Evolutionary conservation across 2,888 invertebrate genomes (phyloP).

Genomic region (Adelognathus sp.): DNA sequence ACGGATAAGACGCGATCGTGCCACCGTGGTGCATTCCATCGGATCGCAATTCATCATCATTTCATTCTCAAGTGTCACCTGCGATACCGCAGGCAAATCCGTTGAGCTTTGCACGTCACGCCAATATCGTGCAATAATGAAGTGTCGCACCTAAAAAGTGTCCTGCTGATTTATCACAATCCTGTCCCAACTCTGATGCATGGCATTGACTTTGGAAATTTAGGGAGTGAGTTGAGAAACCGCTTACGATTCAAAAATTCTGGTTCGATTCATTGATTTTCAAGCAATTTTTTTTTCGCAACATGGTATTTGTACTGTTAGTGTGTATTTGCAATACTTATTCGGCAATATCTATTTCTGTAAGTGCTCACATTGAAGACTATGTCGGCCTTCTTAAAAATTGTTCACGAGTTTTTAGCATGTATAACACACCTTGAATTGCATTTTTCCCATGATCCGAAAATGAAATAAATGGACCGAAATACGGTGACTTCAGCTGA

Average conservation of each 20-base stretch:
- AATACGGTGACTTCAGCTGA: not conserved
- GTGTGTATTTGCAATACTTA: no score
- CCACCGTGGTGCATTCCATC: slow-evolving; percentile 22
- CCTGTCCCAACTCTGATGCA: not conserved
- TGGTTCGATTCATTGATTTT: not conserved
- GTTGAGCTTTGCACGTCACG: not conserved
- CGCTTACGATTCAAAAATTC: no score
- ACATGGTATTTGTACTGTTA: no score
- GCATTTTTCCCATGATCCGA: not conserved
- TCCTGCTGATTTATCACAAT: not conserved
- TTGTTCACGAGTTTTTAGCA: no score
- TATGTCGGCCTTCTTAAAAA: no score
- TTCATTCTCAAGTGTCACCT: not conserved
- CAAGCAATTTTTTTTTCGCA: no score
- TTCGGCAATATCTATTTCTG: no score
- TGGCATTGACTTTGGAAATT: no score
- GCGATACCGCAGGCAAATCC: not conserved
- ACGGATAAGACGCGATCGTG: slow-evolving; percentile 9
- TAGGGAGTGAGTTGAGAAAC: not conserved
- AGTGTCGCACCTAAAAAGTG: not conserved
- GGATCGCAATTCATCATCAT: not conserved
- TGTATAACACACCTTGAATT: no score
- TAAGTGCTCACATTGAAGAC: no score
- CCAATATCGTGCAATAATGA: not conserved
- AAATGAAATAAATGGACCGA: not conserved